Evolutionary conservation across 2,797 vertebrate genomes (phyloP).

Genomic region (Labroides dimidiatus): DNA sequence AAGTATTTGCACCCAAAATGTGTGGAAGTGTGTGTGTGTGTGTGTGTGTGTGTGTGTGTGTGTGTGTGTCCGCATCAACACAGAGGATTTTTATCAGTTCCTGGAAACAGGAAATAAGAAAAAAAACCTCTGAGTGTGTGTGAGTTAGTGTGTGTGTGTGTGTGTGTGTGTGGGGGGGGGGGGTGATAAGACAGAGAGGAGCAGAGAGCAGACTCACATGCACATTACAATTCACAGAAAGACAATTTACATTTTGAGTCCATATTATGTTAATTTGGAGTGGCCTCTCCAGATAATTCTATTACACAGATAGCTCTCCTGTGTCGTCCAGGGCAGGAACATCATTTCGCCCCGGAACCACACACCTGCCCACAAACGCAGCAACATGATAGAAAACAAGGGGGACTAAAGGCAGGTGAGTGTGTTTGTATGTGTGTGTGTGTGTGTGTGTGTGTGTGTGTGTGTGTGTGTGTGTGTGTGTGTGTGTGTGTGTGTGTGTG

Average conservation of each 20-base stretch:
- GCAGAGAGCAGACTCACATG: conserved; percentile 66
- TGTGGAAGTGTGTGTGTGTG: conserved; percentile 56
- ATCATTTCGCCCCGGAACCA: conserved; percentile 68
- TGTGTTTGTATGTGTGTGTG: conserved; percentile 36
- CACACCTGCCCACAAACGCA: conserved; percentile 67
- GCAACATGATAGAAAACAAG: conserved; percentile 63
- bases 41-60: conserved; percentile 39
- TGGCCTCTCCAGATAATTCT: conserved; percentile 82
- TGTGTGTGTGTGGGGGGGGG: conserved; percentile 6
- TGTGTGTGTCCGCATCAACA: conserved; percentile 46
- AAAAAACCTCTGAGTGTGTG: conserved; percentile 17
- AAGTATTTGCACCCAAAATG: conserved; percentile 83
- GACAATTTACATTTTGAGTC: conserved; percentile 81
- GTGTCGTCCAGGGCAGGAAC: conserved; percentile 72
- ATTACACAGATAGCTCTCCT: conserved; percentile 78
- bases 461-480: conserved; percentile 20
- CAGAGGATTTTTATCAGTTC: conserved; percentile 60
- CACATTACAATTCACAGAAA: conserved; percentile 72
- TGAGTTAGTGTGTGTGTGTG: conserved; percentile 13
- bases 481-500: conserved; percentile 41
- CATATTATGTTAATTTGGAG: conserved; percentile 83
- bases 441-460: conserved; percentile 21
- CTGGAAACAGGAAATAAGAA: conserved; percentile 61
- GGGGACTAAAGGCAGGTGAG: conserved; percentile 43
- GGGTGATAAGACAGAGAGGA: conserved; percentile 58